These are phyloP conservation scores for Sinhomidia bicolor DNA, from an alignment of 2,888 invertebrate species.

Conservation along the genomic window DNA sequence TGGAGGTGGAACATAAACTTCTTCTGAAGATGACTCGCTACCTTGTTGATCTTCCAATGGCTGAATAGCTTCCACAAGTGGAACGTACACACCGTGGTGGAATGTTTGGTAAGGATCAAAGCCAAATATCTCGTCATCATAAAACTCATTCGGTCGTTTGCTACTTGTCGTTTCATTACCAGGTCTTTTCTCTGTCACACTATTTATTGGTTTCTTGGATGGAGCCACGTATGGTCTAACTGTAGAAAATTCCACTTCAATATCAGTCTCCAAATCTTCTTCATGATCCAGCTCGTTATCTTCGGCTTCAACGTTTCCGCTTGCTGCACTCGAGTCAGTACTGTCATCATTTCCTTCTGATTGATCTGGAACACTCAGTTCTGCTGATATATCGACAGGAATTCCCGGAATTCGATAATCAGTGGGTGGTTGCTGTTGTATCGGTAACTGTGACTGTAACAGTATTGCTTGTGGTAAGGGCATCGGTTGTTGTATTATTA, in stretches of 20 bases:
- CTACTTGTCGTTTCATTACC: slow-evolving; percentile 72
- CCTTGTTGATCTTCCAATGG: slow-evolving; percentile 57
- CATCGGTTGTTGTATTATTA: neutral
- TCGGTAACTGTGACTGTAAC: neutral
- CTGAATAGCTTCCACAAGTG: slow-evolving; percentile 73
- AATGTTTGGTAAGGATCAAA: slow-evolving; percentile 80
- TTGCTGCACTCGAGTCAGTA: slow-evolving; percentile 5
- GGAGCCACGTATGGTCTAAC: slow-evolving; percentile 68
- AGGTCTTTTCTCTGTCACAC: slow-evolving; percentile 60
- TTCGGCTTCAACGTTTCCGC: neutral
- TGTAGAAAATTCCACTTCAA: slow-evolving; percentile 67
- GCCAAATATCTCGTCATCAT: slow-evolving; percentile 80
- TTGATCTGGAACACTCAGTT: slow-evolving; percentile 25
- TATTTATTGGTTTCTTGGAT: slow-evolving; percentile 65
- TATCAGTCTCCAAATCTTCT: slow-evolving; percentile 55
- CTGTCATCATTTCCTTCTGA: slow-evolving; percentile 57
- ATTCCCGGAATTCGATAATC: slow-evolving; percentile 71
- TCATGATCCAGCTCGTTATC: slow-evolving; percentile 51
- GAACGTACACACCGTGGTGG: slow-evolving; percentile 79
- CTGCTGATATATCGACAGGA: slow-evolving; percentile 70
- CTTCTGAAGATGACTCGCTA: slow-evolving; percentile 64
- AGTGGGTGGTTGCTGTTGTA: slow-evolving; percentile 35
- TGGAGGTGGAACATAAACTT: slow-evolving; percentile 58
- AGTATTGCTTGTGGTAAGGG: neutral
- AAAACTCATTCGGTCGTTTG: slow-evolving; percentile 80